Evolutionary conservation across 2,888 invertebrate species (phyloP).

Genomic region (Cistogaster globosa): DNA sequence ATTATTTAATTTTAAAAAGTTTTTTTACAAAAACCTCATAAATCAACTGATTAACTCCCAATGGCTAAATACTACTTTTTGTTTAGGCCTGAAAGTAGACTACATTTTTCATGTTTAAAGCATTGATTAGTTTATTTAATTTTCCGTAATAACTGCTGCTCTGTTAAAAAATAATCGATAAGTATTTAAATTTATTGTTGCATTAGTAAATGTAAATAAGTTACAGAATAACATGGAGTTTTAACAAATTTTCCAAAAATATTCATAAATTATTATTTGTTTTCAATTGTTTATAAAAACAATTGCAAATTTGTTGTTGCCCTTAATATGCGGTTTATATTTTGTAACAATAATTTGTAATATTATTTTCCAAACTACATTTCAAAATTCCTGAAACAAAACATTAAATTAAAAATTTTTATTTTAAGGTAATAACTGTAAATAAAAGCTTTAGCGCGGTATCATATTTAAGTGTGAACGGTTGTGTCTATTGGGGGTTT

Average conservation of each 20-base stretch:
- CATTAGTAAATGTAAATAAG: neutral
- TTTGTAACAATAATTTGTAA: neutral
- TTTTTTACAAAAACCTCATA: too few relatives aligned
- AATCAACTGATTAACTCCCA: too few relatives aligned
- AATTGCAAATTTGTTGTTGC: slow-evolving; percentile 16
- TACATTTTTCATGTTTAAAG: neutral
- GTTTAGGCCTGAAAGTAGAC: neutral
- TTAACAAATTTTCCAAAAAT: neutral
- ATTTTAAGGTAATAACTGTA: neutral
- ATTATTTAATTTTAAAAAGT: too few relatives aligned
- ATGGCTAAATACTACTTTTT: too few relatives aligned
- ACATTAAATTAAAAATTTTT: slow-evolving; percentile 9
- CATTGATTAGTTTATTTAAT: too few relatives aligned
- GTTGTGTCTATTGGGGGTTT: neutral
- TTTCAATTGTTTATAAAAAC: slow-evolving; percentile 9
- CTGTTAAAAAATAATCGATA: neutral
- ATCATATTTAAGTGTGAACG: neutral
- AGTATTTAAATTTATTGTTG: too few relatives aligned
- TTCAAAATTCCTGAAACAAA: slow-evolving; percentile 34
- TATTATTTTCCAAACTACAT: neutral
- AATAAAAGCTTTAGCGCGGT: slow-evolving; percentile 1
- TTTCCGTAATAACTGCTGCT: neutral
- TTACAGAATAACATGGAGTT: neutral
- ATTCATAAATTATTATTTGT: neutral
- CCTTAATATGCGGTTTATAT: neutral